Conservation (phyloP, 2,797 vertebrate genomes). For the Peromyscus melanophrys region DNA sequence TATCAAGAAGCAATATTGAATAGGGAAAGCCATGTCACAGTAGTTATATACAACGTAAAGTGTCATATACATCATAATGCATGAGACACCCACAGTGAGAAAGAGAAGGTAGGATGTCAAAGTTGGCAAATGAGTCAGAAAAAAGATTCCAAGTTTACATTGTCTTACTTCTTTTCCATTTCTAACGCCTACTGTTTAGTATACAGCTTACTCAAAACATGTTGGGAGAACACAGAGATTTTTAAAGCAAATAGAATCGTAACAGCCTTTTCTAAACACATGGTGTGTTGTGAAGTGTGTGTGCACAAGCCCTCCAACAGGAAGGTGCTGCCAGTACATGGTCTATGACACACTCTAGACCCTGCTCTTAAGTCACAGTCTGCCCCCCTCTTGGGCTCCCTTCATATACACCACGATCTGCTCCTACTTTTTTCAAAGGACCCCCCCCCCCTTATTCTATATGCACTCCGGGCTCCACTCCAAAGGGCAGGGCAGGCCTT, state of each 20-base stretch:
- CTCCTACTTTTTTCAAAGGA: background rate
- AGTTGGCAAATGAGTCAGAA: background rate
- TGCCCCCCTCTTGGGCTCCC: background rate
- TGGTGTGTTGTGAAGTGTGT: background rate
- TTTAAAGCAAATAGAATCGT: background rate
- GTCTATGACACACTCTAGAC: background rate
- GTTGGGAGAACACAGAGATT: background rate
- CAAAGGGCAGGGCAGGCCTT: background rate
- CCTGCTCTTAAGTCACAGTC: background rate
- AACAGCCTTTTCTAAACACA: background rate
- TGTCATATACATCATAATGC: background rate
- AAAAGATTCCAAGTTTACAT: background rate
- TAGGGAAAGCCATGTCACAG: background rate
- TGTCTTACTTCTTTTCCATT: slow-evolving; percentile 18
- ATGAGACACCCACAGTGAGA: background rate
- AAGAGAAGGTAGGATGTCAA: background rate
- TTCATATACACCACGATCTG: background rate
- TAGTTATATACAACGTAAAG: background rate
- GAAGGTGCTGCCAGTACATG: background rate
- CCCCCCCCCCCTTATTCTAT: background rate
- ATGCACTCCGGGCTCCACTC: background rate
- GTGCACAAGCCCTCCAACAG: background rate
- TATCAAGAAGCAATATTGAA: slow-evolving; percentile 16
- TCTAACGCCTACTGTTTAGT: slow-evolving; percentile 1
- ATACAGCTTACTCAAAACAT: background rate